These are phyloP conservation scores for Hirtodrosophila histrioides DNA, from an alignment of 2,888 invertebrate species.

Conservation along the genomic window DNA sequence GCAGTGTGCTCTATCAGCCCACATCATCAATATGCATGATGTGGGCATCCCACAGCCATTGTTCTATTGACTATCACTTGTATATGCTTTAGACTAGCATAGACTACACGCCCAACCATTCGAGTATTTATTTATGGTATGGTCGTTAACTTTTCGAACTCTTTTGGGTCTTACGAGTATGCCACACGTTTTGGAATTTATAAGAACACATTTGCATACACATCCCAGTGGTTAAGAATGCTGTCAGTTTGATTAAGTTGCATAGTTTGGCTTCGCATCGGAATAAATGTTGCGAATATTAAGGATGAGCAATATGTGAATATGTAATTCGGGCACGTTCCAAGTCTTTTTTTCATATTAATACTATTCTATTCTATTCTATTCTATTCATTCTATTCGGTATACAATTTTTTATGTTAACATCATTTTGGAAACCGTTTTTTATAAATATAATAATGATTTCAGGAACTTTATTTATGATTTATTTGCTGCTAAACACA, in stretches of 20 bases:
- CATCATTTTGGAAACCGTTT: no score
- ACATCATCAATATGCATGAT: slow-evolving; percentile 41
- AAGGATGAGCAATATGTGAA: background rate
- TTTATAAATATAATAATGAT: no score
- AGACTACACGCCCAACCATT: slow-evolving; percentile 1
- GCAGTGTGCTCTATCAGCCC: slow-evolving; percentile 36
- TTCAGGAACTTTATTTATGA: no score
- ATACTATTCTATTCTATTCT: no score
- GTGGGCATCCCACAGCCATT: slow-evolving; percentile 17
- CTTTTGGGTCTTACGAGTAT: slow-evolving; percentile 4
- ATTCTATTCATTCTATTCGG: no score
- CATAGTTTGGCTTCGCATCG: background rate
- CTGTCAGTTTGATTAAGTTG: slow-evolving; percentile 11
- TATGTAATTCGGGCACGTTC: no score
- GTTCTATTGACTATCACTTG: slow-evolving; percentile 10
- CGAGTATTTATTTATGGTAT: slow-evolving; percentile 14
- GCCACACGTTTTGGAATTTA: slow-evolving; percentile 9
- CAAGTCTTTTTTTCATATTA: no score
- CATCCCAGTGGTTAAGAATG: slow-evolving; percentile 2
- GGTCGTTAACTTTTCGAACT: slow-evolving; percentile 22
- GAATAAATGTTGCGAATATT: background rate
- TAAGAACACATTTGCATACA: slow-evolving; percentile 10
- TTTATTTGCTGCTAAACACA: no score
- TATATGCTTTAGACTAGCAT: slow-evolving; percentile 1
- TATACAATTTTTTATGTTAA: no score